Evolutionary conservation across 2,113 vertebrate genomes (phyloP), one percentile per base, ranked within the genome.

Genomic region (Coptodon rendalli): DNA sequence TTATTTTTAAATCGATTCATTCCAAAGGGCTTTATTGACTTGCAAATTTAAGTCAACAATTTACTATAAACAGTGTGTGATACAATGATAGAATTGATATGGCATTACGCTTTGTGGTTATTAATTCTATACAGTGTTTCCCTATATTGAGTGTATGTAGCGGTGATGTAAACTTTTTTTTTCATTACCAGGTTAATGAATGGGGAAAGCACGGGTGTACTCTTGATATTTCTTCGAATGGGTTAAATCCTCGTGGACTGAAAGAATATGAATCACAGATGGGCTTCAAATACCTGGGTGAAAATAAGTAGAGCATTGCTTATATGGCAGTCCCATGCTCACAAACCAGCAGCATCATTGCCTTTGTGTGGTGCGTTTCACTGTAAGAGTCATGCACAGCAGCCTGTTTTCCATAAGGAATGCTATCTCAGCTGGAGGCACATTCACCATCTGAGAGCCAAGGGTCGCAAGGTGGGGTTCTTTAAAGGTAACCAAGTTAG

Each of bases 221-320:
- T 81, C 22, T 59, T 63, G 48, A 71, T 54, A 24, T 86, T 88
- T 68, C 45, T 34, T 52, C 91, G 88, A 87, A 93, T 89, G 86
- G 78, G 27, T 83, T 85, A 53, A 79, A 80, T 19, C 12, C 48
- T 63, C 81, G 48, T 40, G 79, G 93, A 91, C 90, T 88, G 93
- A 96, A 96, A 97, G 95, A 93, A 97, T 45, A 89, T 98, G 98
- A 96, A 95, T 94, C 83, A 97, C 94, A 95, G 94, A 94, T 97
- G 97, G 88, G 90, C 95, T 93, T 85, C 96, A 93, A 95, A 97
- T 81, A 48, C 93, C 13, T 98, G 95, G 95, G 92, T 97, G 86
- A 93, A 96, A 90, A 81, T 97, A 83, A 95, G 95, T 95, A 97
- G 96, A 95, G 94, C 93, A 7, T 94, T 95, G 94, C 92, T 84